Evolutionary conservation across 2,797 vertebrate species (phyloP).

Genomic region (Lepilemur ruficaudatus): DNA sequence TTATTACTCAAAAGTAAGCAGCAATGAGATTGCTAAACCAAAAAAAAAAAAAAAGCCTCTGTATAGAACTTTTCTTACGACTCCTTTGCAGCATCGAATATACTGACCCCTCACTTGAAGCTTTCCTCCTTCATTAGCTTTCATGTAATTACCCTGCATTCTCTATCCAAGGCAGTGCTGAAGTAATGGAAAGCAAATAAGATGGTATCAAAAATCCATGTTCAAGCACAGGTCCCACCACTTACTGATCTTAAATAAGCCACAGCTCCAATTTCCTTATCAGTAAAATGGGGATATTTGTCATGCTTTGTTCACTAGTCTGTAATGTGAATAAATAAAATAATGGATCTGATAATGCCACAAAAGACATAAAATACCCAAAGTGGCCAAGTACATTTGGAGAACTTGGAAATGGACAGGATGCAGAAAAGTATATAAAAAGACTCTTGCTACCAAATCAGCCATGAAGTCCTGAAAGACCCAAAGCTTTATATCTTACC

Average conservation of each 20-base stretch:
- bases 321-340: conserved; percentile 2
- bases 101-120: not conserved
- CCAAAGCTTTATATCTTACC: not conserved
- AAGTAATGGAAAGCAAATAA: not conserved
- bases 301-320: not conserved
- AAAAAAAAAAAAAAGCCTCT: not conserved
- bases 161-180: not conserved
- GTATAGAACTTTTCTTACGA: not conserved
- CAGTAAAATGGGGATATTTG: not conserved
- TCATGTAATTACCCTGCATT: not conserved
- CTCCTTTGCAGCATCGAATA: not conserved
- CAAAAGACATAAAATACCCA: conserved; percentile 1
- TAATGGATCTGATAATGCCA: not conserved
- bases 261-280: not conserved
- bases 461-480: not conserved
- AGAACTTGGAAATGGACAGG: not conserved
- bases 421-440: not conserved
- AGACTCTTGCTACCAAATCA: not conserved
- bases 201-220: not conserved
- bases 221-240: not conserved
- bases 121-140: not conserved
- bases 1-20: conserved; percentile 5
- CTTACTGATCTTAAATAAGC: not conserved
- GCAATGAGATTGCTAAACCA: not conserved
- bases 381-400: not conserved